phyloP scores from a whole-genome alignment of 2,797 vertebrate species.

The Gadopsis bispinosus region DNA sequence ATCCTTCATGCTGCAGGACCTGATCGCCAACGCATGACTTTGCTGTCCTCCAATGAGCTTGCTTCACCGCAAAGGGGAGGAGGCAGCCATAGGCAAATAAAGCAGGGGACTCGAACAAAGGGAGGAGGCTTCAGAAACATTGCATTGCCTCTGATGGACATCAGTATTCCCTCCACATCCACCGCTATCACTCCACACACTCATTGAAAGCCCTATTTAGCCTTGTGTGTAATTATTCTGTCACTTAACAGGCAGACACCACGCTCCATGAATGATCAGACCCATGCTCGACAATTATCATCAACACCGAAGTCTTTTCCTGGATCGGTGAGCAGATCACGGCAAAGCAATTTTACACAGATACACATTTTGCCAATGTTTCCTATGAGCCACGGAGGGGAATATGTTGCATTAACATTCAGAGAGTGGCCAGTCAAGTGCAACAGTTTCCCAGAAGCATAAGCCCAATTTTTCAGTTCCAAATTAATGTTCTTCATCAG shows the following conservation, averaged over 20 bases:
- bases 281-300: constrained; percentile 73
- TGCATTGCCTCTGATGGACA: constrained; percentile 45
- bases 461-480: not conserved
- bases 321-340: constrained; percentile 42
- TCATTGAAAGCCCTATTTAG: constrained; percentile 70
- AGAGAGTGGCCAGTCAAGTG: constrained; percentile 39
- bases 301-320: constrained; percentile 65
- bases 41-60: constrained; percentile 74
- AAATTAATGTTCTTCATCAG: constrained; percentile 21
- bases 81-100: constrained; percentile 57
- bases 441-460: constrained; percentile 53
- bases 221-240: constrained; percentile 83
- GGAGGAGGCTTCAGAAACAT: constrained; percentile 59
- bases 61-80: constrained; percentile 65
- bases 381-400: constrained; percentile 21
- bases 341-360: constrained; percentile 61
- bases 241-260: constrained; percentile 79
- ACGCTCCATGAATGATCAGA: constrained; percentile 66
- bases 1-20: constrained; percentile 58
- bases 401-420: constrained; percentile 61
- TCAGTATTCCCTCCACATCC: constrained; percentile 82
- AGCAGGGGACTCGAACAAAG: constrained; percentile 75
- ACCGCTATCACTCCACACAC: constrained; percentile 70
- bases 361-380: constrained; percentile 47
- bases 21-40: constrained; percentile 62